phyloP scores from a whole-genome alignment of 2,888 invertebrate genomes.

The Anarsia innoxiella region DNA sequence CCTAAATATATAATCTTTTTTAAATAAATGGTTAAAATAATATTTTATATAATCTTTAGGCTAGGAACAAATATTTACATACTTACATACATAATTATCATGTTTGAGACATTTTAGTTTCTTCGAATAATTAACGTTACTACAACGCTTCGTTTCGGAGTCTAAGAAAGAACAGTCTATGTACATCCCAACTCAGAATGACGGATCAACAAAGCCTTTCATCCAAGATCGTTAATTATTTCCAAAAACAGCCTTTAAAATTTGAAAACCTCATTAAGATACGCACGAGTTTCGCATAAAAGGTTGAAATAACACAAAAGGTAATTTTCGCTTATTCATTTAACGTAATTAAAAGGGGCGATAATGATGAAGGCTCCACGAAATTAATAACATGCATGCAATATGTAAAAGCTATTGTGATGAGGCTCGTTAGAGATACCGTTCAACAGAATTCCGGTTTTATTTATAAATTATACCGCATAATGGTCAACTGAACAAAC shows the following conservation, averaged over 20 bases:
- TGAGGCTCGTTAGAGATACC: too few species aligned
- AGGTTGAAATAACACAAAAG: constrained; percentile 62
- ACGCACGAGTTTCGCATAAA: constrained; percentile 47
- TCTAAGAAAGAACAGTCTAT: background rate
- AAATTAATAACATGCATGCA: constrained; percentile 58
- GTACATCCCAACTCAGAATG: background rate
- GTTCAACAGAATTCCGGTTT: background rate
- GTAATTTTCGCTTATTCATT: constrained; percentile 74
- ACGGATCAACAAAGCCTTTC: constrained; percentile 32
- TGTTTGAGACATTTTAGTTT: too few species aligned
- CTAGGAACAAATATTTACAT: background rate
- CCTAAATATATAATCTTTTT: too few species aligned
- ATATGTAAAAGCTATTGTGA: too few species aligned
- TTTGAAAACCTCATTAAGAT: constrained; percentile 70
- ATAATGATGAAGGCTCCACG: constrained; percentile 47
- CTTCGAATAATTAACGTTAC: too few species aligned
- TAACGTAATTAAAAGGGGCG: constrained; percentile 62
- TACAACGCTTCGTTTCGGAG: too few species aligned
- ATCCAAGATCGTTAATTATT: constrained; percentile 59
- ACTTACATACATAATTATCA: background rate
- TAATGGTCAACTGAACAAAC: too few species aligned
- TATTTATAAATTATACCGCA: background rate
- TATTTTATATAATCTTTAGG: too few species aligned
- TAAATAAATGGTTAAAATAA: too few species aligned
- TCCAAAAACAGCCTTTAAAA: constrained; percentile 63